A percentile compares a stretch with the other conserved stretches of the same genome.
These are phyloP conservation scores for Tachina fera DNA, from an alignment of 2,888 invertebrate genomes.

Conservation along the genomic window DNA sequence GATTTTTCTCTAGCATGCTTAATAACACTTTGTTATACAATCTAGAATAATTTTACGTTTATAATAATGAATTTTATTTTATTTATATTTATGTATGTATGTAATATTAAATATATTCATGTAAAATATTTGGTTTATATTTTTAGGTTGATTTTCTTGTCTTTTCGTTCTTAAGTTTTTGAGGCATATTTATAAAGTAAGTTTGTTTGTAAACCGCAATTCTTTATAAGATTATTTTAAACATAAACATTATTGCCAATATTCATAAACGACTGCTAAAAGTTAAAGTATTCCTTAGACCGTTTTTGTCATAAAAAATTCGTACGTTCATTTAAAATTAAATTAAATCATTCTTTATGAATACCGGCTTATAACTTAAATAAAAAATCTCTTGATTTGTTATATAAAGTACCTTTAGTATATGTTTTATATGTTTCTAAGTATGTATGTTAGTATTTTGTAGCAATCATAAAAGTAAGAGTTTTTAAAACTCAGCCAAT, in stretches of 20 bases:
- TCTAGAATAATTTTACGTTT: constrained; percentile 29
- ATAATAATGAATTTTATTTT: constrained; percentile 8
- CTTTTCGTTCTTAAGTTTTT: constrained; percentile 49
- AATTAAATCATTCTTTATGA: no score
- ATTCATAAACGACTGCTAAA: no score
- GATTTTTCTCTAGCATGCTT: constrained; percentile 50
- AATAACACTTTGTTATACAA: constrained; percentile 22
- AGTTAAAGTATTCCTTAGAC: no score
- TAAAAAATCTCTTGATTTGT: constrained; percentile 7
- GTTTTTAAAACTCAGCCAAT: constrained; percentile 29
- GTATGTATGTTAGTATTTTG: no score
- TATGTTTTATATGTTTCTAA: background rate
- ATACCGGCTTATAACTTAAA: background rate
- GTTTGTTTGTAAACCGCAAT: constrained; percentile 29
- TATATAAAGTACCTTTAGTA: constrained; percentile 16
- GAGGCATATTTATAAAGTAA: constrained; percentile 55
- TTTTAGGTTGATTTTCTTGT: constrained; percentile 56
- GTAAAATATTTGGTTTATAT: constrained; percentile 66
- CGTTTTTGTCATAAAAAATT: no score
- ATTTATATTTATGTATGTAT: background rate
- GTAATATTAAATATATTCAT: constrained; percentile 38
- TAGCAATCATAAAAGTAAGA: background rate
- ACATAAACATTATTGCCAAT: background rate
- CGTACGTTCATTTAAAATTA: no score
- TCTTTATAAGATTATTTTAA: constrained; percentile 4